These are phyloP conservation scores for Eonycteris spelaea DNA, from an alignment of 2,113 vertebrate species.

Conservation along the genomic window DNA sequence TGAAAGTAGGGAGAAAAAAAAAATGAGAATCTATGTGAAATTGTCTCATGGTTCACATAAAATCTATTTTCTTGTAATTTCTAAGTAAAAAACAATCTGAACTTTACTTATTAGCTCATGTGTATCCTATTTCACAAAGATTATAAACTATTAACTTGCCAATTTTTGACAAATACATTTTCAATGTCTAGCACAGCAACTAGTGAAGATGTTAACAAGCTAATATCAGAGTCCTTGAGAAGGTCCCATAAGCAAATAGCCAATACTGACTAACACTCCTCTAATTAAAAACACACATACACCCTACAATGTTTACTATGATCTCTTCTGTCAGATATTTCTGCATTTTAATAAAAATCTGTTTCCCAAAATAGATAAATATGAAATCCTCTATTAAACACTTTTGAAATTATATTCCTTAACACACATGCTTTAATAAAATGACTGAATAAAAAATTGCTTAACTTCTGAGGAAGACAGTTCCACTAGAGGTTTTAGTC, in stretches of 20 bases:
- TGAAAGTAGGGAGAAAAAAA: neutral
- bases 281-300: neutral
- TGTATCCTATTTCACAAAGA: neutral
- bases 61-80: neutral
- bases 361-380: neutral
- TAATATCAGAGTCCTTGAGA: neutral
- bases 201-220: neutral
- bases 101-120: neutral
- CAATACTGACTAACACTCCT: neutral
- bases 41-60: neutral
- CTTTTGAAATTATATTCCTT: conserved; percentile 70
- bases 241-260: neutral
- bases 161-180: neutral
- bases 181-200: neutral
- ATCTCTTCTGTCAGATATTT: conserved; percentile 12
- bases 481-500: conserved; percentile 46
- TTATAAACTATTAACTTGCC: neutral
- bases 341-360: neutral
- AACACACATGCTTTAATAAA: conserved; percentile 52
- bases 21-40: neutral
- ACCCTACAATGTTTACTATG: accelerated
- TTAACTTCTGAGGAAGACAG: conserved; percentile 26
- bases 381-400: conserved; percentile 54
- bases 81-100: neutral
- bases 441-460: conserved; percentile 59